These are phyloP conservation scores for Porites rus DNA, from an alignment of 92 coral and sea anemone species.

Conservation along the genomic window DNA sequence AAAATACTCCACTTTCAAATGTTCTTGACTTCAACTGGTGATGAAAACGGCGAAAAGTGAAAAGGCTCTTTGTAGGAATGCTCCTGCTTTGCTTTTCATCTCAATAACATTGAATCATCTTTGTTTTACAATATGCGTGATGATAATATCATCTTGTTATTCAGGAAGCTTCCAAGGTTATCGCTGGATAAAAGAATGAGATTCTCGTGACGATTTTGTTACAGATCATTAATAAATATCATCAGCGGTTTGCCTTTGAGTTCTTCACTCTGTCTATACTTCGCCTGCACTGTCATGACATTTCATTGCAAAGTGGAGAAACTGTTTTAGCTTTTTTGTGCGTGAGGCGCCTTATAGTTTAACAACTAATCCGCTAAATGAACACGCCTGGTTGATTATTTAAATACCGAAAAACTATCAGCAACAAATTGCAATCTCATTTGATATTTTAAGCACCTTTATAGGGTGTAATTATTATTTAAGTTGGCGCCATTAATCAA, in stretches of 20 bases:
- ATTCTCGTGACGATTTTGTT: constrained; percentile 37
- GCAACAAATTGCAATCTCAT: constrained; percentile 31
- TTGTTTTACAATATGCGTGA: constrained; percentile 13
- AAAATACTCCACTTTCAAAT: neutral
- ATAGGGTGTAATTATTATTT: constrained; percentile 40
- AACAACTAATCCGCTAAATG: neutral
- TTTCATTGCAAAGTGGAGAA: neutral
- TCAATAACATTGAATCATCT: neutral
- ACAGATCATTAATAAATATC: constrained; percentile 12
- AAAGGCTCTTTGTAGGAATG: too few relatives aligned
- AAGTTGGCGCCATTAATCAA: constrained; percentile 46
- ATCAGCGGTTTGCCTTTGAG: constrained; percentile 47
- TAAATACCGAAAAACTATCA: constrained; percentile 9
- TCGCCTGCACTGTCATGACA: neutral
- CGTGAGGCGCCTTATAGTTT: constrained; percentile 12
- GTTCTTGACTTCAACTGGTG: too few relatives aligned
- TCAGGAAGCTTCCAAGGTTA: constrained; percentile 48
- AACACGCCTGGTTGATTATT: constrained; percentile 30
- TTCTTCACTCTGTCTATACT: neutral
- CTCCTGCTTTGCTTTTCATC: neutral
- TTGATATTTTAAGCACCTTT: constrained; percentile 43
- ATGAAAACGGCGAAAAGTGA: neutral
- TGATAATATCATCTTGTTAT: constrained; percentile 29
- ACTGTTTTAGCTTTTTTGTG: neutral
- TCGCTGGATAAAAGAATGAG: constrained; percentile 26